phyloP scores from a whole-genome alignment of 2,113 vertebrate genomes.

The Nerophis lumbriciformis region DNA sequence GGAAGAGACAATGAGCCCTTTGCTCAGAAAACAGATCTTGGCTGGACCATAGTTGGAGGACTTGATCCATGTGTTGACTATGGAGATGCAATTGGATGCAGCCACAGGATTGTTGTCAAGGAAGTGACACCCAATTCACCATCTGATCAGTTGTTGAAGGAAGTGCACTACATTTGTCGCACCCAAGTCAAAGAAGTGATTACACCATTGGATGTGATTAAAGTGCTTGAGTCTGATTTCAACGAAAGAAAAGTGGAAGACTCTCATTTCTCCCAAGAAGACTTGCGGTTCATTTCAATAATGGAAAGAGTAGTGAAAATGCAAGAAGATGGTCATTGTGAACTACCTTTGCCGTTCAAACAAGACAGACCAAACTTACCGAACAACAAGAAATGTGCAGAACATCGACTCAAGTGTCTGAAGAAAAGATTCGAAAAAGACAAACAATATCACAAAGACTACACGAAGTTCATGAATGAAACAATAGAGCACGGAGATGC shows the following conservation, averaged over 20 bases:
- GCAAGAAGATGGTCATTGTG: too few relatives aligned
- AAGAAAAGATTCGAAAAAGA: neutral
- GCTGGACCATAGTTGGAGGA: neutral
- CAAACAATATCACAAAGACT: neutral
- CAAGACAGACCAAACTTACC: neutral
- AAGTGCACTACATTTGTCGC: neutral
- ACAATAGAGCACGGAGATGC: neutral
- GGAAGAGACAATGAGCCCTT: constrained; percentile 11
- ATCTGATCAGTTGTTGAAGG: too few relatives aligned
- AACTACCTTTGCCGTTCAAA: neutral
- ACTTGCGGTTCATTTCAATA: neutral
- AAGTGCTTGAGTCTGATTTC: neutral
- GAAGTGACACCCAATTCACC: neutral
- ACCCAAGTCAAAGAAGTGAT: neutral
- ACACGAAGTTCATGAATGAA: neutral
- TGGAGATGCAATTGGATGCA: neutral
- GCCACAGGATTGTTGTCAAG: neutral
- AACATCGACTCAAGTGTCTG: neutral
- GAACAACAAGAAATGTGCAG: neutral
- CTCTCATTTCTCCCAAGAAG: neutral
- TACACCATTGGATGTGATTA: neutral
- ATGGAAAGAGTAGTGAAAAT: neutral
- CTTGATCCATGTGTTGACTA: neutral
- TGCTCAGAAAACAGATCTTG: neutral
- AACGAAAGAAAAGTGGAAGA: too few relatives aligned